A percentile compares a stretch with the other conserved stretches of the same genome.
These are phyloP conservation scores for Larimichthys polyactis DNA, from an alignment of 2,113 vertebrate species.

Conservation along the genomic window DNA sequence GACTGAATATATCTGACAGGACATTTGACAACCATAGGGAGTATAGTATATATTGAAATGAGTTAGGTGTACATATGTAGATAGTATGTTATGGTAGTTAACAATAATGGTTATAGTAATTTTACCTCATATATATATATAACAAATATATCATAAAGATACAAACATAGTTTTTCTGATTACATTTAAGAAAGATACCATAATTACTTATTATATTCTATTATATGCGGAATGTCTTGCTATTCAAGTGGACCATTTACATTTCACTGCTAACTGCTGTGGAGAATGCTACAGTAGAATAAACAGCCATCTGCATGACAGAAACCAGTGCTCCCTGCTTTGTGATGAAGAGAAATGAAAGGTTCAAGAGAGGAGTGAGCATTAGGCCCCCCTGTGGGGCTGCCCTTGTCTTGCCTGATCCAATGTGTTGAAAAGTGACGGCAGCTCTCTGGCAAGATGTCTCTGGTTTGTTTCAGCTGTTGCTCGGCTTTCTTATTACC, in stretches of 20 bases:
- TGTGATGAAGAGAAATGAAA: constrained; percentile 73
- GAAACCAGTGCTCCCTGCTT: constrained; percentile 48
- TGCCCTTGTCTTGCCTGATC: constrained; percentile 78
- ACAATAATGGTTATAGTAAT: not conserved
- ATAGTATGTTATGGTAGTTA: not conserved
- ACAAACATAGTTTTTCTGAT: not conserved
- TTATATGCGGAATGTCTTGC: not conserved
- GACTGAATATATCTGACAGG: not conserved
- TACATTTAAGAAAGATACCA: not conserved
- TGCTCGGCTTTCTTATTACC: constrained; percentile 60
- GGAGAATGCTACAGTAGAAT: constrained; percentile 26
- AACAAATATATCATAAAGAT: not conserved
- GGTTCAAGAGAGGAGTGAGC: constrained; percentile 62
- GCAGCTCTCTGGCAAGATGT: constrained; percentile 70
- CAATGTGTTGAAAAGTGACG: constrained; percentile 72
- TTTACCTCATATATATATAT: not conserved
- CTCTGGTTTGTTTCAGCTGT: constrained; percentile 74
- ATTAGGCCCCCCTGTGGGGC: constrained; percentile 66
- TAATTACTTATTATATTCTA: not conserved
- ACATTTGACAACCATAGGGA: not conserved
- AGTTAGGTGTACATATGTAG: not conserved
- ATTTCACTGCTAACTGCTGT: constrained; percentile 11
- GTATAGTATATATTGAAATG: not conserved
- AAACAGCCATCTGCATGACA: constrained; percentile 57
- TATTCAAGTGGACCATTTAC: constrained; percentile 9